Base-by-base conservation (phyloP, 2,797 vertebrate species). In the Amblyraja radiata region DNA sequence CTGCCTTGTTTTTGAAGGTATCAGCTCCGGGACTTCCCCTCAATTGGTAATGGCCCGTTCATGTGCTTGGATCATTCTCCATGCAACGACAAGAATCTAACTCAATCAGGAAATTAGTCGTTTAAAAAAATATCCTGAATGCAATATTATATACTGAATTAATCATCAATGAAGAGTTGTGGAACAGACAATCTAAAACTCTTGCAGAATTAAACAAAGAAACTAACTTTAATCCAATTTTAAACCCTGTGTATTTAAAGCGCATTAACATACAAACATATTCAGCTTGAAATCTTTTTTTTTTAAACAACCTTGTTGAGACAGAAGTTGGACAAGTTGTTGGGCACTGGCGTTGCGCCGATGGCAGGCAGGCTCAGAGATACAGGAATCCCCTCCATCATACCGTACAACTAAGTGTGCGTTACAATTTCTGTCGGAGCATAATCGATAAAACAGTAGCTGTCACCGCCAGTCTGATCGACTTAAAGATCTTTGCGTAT, bases 21-120 rank as follows among this genome's bases (percentile, higher is more conserved):
- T 25, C 21, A 76, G 71, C 5, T 92, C 90, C 71, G 68, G 21
- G 54, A 73, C 71, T 3, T 76, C 25, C 25, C 11, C 25, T 46
- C 8, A 39, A 25, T 76, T 54, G 39, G 21, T 74, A 88, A 88
- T 76, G 74, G 71, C 68, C 11, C 46, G 21, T 74, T 58, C 36
- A 16, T 74, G 39, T 14, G 90, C 36, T 58, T 65, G 84, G 84
- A 21, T 90, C 84, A 63, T 68, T 63, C 86, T 90, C 86, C 86
- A 71, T 65, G 61, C 61, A 90, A 39, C 65, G 86, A 16, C 61
- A 71, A 90, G 36, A 90, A 90, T 39, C 63, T 68, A 90, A 39
- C 86, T 36, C 86, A 92, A 76, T 92, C 90, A 92, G 90, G 90
- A 92, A 92, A 92, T 92, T 71, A 74, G 23, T 92, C 76, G 90